These are phyloP conservation scores for Patella ulyssiponensis DNA, from an alignment of 2,888 invertebrate species.

Conservation along the genomic window DNA sequence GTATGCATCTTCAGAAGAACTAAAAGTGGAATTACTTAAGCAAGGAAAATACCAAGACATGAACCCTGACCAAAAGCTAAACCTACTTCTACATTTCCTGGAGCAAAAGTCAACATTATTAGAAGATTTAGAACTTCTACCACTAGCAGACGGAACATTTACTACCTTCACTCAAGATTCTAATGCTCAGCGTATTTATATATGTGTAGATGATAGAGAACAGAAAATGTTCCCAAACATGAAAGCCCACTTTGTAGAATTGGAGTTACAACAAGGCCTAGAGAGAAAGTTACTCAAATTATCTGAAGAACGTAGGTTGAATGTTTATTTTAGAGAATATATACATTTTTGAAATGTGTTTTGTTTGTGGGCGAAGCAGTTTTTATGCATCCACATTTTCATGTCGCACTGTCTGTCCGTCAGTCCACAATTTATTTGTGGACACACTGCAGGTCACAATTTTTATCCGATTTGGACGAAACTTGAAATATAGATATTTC, in stretches of 20 bases:
- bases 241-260: neutral
- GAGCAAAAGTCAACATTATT: neutral
- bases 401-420: too few species aligned
- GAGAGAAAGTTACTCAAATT: too few species aligned
- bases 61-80: neutral
- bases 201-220: neutral
- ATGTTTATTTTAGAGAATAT: too few species aligned
- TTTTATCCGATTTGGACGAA: too few species aligned
- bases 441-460: too few species aligned
- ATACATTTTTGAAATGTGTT: too few species aligned
- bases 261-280: too few species aligned
- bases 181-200: conserved; percentile 12
- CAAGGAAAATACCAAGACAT: neutral
- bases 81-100: conserved; percentile 16
- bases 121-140: conserved; percentile 7
- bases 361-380: too few species aligned
- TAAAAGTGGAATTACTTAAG: neutral
- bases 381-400: too few species aligned
- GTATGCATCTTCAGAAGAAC: neutral
- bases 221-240: conserved; percentile 20
- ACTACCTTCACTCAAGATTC: neutral
- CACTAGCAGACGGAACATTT: conserved; percentile 23
- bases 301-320: too few species aligned
- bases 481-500: too few species aligned
- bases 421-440: too few species aligned